These are phyloP conservation scores for Danaus chrysippus DNA, from an alignment of 2,888 invertebrate genomes.

Conservation along the genomic window DNA sequence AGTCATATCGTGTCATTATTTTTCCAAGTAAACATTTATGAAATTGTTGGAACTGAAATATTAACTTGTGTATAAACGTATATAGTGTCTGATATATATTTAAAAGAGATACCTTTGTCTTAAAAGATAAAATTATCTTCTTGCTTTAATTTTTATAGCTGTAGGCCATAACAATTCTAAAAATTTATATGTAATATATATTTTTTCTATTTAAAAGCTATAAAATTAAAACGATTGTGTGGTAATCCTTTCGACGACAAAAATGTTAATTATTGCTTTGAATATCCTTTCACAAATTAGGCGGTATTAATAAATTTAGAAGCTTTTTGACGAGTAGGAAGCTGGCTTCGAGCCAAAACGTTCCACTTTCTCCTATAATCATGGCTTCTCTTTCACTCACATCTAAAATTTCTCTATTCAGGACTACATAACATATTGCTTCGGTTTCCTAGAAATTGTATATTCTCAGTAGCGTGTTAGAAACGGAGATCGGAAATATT, in stretches of 20 bases:
- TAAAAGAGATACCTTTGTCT: not conserved
- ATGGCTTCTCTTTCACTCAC: constrained; percentile 51
- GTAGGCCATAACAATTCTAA: constrained; percentile 13
- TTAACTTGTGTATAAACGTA: not conserved
- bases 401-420: constrained; percentile 32
- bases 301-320: constrained; percentile 64
- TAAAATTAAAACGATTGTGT: constrained; percentile 50
- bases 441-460: constrained; percentile 67
- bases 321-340: constrained; percentile 51
- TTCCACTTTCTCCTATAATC: constrained; percentile 58
- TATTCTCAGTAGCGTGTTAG: constrained; percentile 58
- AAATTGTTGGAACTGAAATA: not conserved
- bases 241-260: constrained; percentile 65
- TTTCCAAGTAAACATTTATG: not conserved
- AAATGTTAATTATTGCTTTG: constrained; percentile 64
- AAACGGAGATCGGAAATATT: constrained; percentile 64
- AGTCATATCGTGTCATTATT: not conserved
- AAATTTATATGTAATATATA: constrained; percentile 36
- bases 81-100: not conserved
- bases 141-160: not conserved
- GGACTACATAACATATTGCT: constrained; percentile 61
- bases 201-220: constrained; percentile 40
- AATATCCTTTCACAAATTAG: constrained; percentile 67
- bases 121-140: not conserved
- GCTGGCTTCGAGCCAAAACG: constrained; percentile 61